Conservation (phyloP, 2,888 invertebrate species). For the Tetanocera ferruginea region DNA sequence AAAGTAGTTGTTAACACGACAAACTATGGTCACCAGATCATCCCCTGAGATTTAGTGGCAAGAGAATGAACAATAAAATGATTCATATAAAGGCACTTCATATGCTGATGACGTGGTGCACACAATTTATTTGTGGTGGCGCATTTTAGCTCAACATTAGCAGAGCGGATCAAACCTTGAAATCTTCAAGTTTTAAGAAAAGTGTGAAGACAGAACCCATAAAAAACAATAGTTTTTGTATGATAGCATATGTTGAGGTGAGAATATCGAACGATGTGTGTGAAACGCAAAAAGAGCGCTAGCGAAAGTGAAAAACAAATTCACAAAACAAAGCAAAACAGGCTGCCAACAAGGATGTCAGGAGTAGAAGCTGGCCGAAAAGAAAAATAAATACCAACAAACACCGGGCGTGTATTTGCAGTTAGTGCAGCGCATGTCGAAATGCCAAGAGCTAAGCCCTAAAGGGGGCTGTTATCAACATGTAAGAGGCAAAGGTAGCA, state of each 20-base stretch:
- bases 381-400: conserved; percentile 9
- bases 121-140: too few species aligned
- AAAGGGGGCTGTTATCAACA: too few species aligned
- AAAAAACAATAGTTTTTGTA: neutral
- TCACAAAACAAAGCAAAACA: neutral
- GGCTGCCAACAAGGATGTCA: neutral
- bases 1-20: too few species aligned
- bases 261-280: neutral
- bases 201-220: neutral
- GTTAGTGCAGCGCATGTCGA: conserved; percentile 35
- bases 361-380: neutral
- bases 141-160: too few species aligned
- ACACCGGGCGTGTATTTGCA: conserved; percentile 35
- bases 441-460: neutral
- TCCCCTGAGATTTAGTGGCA: too few species aligned
- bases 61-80: too few species aligned
- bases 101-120: too few species aligned
- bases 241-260: neutral
- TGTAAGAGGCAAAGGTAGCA: too few species aligned
- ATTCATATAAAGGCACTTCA: too few species aligned
- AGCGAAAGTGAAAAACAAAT: neutral
- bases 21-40: too few species aligned
- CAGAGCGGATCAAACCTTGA: too few species aligned
- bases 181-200: too few species aligned
- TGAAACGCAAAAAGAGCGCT: neutral